Percentiles rank a stretch among this genome's conserved stretches.
phyloP scores from a whole-genome alignment of 2,113 vertebrate genomes.

The Jaculus jaculus region DNA sequence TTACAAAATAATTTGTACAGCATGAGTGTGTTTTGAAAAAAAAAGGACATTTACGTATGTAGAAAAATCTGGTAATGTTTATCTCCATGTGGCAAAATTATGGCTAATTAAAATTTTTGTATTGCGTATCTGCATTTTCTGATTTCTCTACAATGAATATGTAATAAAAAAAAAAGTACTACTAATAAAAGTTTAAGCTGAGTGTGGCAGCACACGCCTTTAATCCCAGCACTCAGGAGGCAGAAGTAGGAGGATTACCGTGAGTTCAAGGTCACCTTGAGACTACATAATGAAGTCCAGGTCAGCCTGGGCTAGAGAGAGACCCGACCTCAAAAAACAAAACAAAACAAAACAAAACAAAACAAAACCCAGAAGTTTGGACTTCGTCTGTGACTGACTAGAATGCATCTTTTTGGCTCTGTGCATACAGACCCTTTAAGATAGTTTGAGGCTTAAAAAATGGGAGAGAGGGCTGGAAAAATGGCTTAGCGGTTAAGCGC shows the following conservation, averaged over 20 bases:
- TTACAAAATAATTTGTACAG: conserved; percentile 68
- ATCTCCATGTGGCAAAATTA: conserved; percentile 67
- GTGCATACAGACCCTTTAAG: not conserved
- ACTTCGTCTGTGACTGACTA: not conserved
- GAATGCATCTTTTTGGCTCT: not conserved
- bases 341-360: no score
- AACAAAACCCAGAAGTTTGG: not conserved
- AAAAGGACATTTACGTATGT: conserved; percentile 37
- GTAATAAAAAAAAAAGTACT: not conserved
- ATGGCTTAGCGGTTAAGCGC: no score
- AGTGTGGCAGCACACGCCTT: no score
- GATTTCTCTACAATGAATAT: conserved; percentile 26
- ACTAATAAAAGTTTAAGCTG: not conserved
- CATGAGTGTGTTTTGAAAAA: conserved; percentile 39
- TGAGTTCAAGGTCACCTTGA: no score
- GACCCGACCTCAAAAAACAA: no score
- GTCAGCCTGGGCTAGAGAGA: no score
- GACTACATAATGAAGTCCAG: no score
- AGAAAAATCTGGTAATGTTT: conserved; percentile 51
- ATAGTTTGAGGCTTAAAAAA: not conserved
- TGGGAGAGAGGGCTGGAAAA: no score
- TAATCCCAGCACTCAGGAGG: no score
- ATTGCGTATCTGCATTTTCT: conserved; percentile 53
- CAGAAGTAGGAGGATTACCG: no score
- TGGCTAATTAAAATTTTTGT: conserved; percentile 51